Evolutionary conservation across 2,113 vertebrate genomes (phyloP).

Genomic region (Xenus cinereus): DNA sequence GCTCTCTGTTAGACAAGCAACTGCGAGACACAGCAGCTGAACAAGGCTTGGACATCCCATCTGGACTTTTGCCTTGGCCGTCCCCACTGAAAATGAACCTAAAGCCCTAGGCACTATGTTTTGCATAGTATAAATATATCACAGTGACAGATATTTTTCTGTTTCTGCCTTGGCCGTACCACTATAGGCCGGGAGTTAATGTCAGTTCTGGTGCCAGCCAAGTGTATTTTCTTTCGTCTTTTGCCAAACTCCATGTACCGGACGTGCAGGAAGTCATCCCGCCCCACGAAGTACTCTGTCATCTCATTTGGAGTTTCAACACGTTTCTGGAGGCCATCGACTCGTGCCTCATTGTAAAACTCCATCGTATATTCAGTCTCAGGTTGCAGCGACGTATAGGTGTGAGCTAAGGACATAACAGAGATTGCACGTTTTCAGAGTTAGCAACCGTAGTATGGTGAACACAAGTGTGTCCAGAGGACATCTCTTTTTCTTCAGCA

Average conservation of each 20-base stretch:
- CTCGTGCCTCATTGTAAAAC: conserved; percentile 74
- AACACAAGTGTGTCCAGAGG: neutral
- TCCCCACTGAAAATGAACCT: neutral
- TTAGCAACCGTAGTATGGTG: neutral
- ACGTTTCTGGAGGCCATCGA: conserved; percentile 76
- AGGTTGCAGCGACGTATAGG: conserved; percentile 62
- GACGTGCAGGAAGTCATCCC: conserved; percentile 80
- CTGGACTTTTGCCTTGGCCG: neutral
- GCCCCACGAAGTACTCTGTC: conserved; percentile 76
- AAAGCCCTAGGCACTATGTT: neutral
- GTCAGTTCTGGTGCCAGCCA: neutral
- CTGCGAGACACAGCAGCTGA: neutral
- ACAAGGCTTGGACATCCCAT: neutral
- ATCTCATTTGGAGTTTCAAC: conserved; percentile 68
- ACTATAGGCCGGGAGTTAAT: conserved; percentile 45
- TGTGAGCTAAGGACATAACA: conserved; percentile 73
- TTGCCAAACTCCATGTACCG: conserved; percentile 67
- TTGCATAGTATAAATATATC: neutral
- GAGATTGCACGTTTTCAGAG: neutral
- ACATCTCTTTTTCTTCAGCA: neutral
- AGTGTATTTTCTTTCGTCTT: neutral
- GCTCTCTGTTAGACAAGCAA: neutral
- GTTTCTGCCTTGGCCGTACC: conserved; percentile 54
- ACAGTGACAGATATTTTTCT: neutral
- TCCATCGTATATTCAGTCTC: conserved; percentile 79